phyloP scores from a whole-genome alignment of 2,113 vertebrate species.

The Pelvicachromis taeniatus region DNA sequence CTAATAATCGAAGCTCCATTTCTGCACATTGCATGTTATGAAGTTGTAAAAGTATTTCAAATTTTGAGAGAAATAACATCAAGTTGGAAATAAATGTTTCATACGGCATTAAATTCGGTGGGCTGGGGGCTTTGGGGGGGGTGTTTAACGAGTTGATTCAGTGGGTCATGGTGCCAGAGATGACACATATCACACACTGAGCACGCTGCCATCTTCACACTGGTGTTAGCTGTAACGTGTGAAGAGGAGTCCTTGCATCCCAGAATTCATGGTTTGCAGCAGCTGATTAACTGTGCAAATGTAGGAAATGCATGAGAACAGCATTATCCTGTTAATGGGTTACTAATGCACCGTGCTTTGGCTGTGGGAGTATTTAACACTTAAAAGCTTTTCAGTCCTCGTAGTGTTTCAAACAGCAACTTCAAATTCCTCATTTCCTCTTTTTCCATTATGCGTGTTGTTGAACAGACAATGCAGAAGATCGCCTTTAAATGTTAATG shows the following conservation, averaged over 20 bases:
- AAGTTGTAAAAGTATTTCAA: neutral
- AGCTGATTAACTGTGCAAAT: neutral
- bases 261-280: slow-evolving; percentile 7
- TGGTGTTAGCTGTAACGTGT: neutral
- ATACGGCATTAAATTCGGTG: neutral
- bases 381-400: slow-evolving; percentile 2
- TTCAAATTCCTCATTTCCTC: neutral
- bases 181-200: neutral
- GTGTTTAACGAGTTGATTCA: neutral
- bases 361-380: slow-evolving; percentile 12
- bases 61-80: neutral
- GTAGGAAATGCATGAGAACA: slow-evolving; percentile 7
- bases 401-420: neutral
- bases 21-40: neutral
- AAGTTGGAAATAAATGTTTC: neutral
- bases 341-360: neutral
- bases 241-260: neutral
- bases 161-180: neutral
- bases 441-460: neutral
- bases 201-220: neutral
- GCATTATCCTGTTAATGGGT: slow-evolving; percentile 9
- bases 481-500: neutral
- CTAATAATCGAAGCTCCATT: slow-evolving; percentile 10
- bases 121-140: neutral
- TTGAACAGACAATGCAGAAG: neutral